A percentile compares a stretch with the other conserved stretches of the same genome.
Evolutionary conservation across 1,140 invertebrate species (phyloP).

Genomic region (Capitella teleta): DNA sequence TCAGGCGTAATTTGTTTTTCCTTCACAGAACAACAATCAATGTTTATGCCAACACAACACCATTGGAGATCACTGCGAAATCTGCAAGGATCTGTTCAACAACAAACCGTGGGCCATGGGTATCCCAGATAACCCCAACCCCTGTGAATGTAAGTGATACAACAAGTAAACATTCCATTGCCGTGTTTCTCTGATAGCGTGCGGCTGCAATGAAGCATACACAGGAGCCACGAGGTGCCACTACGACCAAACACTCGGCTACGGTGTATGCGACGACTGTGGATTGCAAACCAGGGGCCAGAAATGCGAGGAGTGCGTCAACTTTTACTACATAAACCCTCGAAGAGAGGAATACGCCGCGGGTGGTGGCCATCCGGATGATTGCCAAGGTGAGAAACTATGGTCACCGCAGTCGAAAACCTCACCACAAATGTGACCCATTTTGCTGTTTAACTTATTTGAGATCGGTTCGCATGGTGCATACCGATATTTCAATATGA

Average conservation of each 20-base stretch:
- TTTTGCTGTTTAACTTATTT: no score
- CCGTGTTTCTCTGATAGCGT: no score
- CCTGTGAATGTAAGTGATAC: conserved; percentile 8
- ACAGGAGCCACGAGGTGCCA: conserved; percentile 2
- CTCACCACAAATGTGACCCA: no score
- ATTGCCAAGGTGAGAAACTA: not conserved
- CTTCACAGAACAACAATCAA: not conserved
- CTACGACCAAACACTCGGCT: conserved; percentile 4
- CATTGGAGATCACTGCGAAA: conserved; percentile 64
- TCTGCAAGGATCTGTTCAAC: conserved; percentile 53
- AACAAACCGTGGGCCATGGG: conserved; percentile 5
- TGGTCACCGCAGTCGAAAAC: no score
- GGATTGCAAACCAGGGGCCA: conserved; percentile 5
- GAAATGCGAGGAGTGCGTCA: conserved; percentile 7
- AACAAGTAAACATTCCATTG: no score
- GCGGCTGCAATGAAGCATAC: conserved; percentile 9
- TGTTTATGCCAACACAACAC: conserved; percentile 78
- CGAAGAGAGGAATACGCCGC: not conserved
- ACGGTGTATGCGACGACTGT: conserved; percentile 12
- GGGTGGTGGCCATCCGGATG: not conserved
- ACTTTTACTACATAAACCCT: conserved; percentile 9
- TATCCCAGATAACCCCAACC: not conserved
- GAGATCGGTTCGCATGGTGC: no score
- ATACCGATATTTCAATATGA: no score
- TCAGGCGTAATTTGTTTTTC: no score